These are phyloP conservation scores for Arctia plantaginis DNA, from an alignment of 2,888 invertebrate genomes.

Conservation along the genomic window DNA sequence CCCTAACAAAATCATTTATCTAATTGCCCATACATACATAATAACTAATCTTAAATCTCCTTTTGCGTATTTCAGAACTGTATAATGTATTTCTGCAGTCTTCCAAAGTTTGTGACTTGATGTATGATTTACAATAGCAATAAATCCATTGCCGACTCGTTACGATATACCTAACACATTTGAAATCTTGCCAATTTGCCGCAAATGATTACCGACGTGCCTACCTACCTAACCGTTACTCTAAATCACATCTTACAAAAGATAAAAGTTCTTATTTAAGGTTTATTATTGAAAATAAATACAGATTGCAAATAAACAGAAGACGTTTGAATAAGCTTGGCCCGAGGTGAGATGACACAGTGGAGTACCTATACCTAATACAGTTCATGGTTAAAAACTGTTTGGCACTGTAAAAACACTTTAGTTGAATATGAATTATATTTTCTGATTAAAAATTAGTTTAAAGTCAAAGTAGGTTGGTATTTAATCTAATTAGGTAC, in stretches of 20 bases:
- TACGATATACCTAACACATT: constrained; percentile 74
- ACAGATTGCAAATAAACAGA: not conserved
- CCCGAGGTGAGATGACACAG: not conserved
- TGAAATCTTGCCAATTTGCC: constrained; percentile 78
- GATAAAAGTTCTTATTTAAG: not conserved
- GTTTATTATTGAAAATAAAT: not conserved
- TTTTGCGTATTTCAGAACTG: constrained; percentile 14
- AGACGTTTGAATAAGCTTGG: not conserved
- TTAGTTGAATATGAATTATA: not conserved
- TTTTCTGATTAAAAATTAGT: not conserved
- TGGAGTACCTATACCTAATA: not conserved
- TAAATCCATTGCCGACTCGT: constrained; percentile 77
- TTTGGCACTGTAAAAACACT: not conserved
- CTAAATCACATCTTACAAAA: not conserved
- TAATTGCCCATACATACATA: not conserved
- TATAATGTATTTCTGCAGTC: constrained; percentile 60
- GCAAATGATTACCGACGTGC: constrained; percentile 56
- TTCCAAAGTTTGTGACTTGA: constrained; percentile 66
- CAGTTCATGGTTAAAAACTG: not conserved
- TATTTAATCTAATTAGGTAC: no score
- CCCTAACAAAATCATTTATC: not conserved
- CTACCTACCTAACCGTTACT: not conserved
- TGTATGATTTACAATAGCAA: constrained; percentile 73
- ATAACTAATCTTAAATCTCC: not conserved
- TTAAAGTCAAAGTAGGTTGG: not conserved